phyloP scores from a whole-genome alignment of 2,113 vertebrate species.

The Copsychus sechellarum region DNA sequence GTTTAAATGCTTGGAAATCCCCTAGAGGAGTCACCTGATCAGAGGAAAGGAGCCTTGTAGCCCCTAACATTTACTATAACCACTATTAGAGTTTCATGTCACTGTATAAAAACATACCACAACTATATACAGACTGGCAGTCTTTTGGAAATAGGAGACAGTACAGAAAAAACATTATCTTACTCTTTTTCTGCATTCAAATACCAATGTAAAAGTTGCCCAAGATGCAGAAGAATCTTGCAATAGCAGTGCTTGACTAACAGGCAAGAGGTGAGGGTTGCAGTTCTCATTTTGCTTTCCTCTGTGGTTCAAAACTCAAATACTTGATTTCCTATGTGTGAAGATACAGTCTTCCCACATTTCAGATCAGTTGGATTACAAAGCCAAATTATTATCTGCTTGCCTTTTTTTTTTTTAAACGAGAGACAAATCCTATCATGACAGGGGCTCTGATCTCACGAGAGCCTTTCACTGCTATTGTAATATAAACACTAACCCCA shows the following conservation, averaged over 20 bases:
- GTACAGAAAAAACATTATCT: not conserved
- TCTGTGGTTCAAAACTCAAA: not conserved
- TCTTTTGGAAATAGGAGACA: not conserved
- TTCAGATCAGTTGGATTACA: not conserved
- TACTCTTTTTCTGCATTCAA: not conserved
- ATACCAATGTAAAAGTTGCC: not conserved
- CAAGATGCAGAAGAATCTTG: not conserved
- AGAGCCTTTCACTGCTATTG: conserved; percentile 6
- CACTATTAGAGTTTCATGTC: not conserved
- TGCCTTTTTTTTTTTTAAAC: not conserved
- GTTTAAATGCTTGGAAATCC: not conserved
- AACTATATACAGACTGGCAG: not conserved
- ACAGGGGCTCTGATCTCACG: conserved; percentile 24
- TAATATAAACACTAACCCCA: conserved; percentile 33
- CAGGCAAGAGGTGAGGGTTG: not conserved
- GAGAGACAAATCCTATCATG: not conserved
- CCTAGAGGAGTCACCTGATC: not conserved
- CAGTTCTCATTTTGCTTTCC: not conserved
- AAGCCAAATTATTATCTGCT: not conserved
- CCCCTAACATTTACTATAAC: not conserved
- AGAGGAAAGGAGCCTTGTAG: not conserved
- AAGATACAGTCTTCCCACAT: not conserved
- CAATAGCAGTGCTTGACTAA: not conserved
- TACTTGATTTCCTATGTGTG: not conserved
- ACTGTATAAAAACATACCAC: not conserved